Evolutionary conservation across 2,888 invertebrate genomes (phyloP), one percentile per base, ranked within the genome.

Genomic region (Brenthis ino): DNA sequence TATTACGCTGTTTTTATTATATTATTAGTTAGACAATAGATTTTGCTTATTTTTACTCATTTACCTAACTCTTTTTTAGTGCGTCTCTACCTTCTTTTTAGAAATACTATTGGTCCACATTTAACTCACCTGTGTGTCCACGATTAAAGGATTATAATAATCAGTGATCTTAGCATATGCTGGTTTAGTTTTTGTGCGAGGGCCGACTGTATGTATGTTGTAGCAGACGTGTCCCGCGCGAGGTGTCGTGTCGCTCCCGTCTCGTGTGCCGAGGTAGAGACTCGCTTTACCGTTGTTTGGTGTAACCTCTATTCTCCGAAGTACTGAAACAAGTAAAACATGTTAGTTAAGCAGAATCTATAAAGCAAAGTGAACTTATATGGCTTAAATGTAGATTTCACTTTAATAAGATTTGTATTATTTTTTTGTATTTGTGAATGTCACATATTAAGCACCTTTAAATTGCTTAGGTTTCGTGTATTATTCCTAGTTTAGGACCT

Each of bases 111-210:
- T 37, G 37, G 8, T 43, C 37, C 11, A 8, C 37, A 11, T 43
- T 43, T 43, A 11, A 47, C 63, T 54, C 82, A 95, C 95, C 85
- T 93, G 93, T 0, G 93, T 91, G 64, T 94, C 87, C 28, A 88
- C 91, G 33, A 93, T 80, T 12, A 74, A 61, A 0, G 95, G 95
- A 57, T 93, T 93, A 77, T 96, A 96, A 77, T 96, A 96, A 84
- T 96, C 95, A 61, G 94, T 91, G 0, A 96, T 80, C 68, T 92
- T 93, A 2, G 93, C 93, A 71, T 93, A 89, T 0, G 94, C 95
- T 0, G 95, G 93, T 28, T 90, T 77, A 1, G 91, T 90, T 56
- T 67, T 75, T 0, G 81, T 77, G 24, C 78, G 77, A 2, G 91
- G 87, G 0, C 92, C 92, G 0, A 88, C 86, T 0, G 86, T 83